Evolutionary conservation across 2,113 vertebrate species (phyloP).

Genomic region (Puntigrus tetrazona): DNA sequence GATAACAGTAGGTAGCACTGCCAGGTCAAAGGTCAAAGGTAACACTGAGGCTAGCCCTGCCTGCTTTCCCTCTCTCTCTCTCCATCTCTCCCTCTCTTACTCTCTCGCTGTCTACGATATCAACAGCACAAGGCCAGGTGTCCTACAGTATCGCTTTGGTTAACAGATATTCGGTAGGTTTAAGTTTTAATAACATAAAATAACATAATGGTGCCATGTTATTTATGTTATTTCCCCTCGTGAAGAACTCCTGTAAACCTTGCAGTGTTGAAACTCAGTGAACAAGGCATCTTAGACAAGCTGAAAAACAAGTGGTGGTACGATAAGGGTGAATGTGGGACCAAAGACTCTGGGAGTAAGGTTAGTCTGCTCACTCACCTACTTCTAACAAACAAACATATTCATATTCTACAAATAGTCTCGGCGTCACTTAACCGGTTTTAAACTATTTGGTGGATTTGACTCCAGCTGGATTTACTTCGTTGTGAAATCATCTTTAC

Average conservation of each 20-base stretch:
- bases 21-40: conserved; percentile 87
- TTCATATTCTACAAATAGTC: conserved; percentile 19
- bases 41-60: conserved; percentile 65
- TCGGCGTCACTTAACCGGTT: neutral
- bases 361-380: conserved; percentile 84
- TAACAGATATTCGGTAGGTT: conserved; percentile 77
- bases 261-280: conserved; percentile 99
- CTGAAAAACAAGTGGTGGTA: conserved; percentile 99
- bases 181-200: conserved; percentile 99
- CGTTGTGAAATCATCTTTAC: neutral
- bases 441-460: conserved; percentile 1
- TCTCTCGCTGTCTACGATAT: conserved; percentile 82
- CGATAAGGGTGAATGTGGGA: conserved; percentile 97
- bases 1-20: conserved; percentile 94
- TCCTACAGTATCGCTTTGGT: conserved; percentile 97
- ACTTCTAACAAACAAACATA: conserved; percentile 26
- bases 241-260: conserved; percentile 99
- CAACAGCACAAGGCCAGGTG: conserved; percentile 81
- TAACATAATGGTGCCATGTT: conserved; percentile 99
- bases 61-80: conserved; percentile 51
- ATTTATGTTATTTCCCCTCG: conserved; percentile 99
- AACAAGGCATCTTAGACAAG: conserved; percentile 99
- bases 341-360: conserved; percentile 99
- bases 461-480: conserved; percentile 21
- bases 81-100: conserved; percentile 18